These are phyloP conservation scores for Lepidostoma basale DNA, from an alignment of 1,140 invertebrate species.

Conservation along the genomic window DNA sequence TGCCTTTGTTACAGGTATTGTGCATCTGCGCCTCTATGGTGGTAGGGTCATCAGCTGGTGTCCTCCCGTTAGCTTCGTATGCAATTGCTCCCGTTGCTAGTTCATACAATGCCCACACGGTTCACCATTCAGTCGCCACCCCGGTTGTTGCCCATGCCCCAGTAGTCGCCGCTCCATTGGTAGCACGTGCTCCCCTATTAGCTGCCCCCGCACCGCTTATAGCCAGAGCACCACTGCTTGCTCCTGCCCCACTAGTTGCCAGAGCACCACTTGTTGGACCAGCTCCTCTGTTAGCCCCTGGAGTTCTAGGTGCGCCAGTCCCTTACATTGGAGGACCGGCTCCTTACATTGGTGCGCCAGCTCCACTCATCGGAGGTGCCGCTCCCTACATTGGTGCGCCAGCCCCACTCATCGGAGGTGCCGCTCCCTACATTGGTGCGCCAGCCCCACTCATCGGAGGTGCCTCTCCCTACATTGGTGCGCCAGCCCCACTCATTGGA, in stretches of 20 bases:
- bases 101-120: slow-evolving; percentile 64
- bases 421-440: neutral
- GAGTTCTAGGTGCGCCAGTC: slow-evolving; percentile 54
- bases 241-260: slow-evolving; percentile 24
- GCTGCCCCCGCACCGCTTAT: slow-evolving; percentile 31
- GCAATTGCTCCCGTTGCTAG: slow-evolving; percentile 60
- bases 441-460: neutral
- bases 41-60: slow-evolving; percentile 48
- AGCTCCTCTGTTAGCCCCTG: slow-evolving; percentile 60
- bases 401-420: neutral
- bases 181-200: slow-evolving; percentile 41
- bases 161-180: slow-evolving; percentile 24
- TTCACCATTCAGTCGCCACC: slow-evolving; percentile 65
- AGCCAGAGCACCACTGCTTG: slow-evolving; percentile 28
- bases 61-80: slow-evolving; percentile 46
- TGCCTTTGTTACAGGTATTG: slow-evolving; percentile 49
- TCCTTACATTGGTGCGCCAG: slow-evolving; percentile 8
- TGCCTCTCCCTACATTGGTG: slow-evolving; percentile 1
- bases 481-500: neutral
- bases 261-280: slow-evolving; percentile 58
- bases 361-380: neutral
- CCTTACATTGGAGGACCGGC: slow-evolving; percentile 31
- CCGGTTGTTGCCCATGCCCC: slow-evolving; percentile 50
- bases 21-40: slow-evolving; percentile 45
- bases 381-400: neutral